phyloP scores from a whole-genome alignment of 2,113 vertebrate genomes.

The Misgurnus mizolepis region DNA sequence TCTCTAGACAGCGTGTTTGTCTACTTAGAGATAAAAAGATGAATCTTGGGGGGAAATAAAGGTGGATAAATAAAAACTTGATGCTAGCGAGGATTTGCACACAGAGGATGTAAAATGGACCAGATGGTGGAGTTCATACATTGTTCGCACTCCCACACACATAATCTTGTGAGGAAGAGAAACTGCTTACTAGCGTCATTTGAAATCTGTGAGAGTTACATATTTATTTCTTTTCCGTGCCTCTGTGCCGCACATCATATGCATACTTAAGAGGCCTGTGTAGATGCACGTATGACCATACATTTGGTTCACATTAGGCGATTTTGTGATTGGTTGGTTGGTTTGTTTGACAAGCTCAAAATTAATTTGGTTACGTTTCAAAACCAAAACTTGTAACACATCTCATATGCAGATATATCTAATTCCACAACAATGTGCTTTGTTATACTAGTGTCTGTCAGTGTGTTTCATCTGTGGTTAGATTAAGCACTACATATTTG shows the following conservation, averaged over 20 bases:
- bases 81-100: not conserved
- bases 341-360: not conserved
- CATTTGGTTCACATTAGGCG: not conserved
- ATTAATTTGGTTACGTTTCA: not conserved
- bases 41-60: slow-evolving; percentile 28
- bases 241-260: slow-evolving; percentile 11
- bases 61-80: slow-evolving; percentile 24
- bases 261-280: not conserved
- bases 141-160: slow-evolving; percentile 56
- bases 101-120: slow-evolving; percentile 37
- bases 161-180: slow-evolving; percentile 17
- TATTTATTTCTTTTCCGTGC: slow-evolving; percentile 20
- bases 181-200: slow-evolving; percentile 34
- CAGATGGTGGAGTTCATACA: slow-evolving; percentile 70
- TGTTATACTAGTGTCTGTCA: not conserved
- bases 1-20: slow-evolving; percentile 10
- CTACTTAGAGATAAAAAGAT: not conserved
- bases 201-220: slow-evolving; percentile 16
- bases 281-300: slow-evolving; percentile 4
- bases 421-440: not conserved
- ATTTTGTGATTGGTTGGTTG: not conserved
- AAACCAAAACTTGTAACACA: not conserved
- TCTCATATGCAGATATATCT: not conserved
- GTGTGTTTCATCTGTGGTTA: not conserved
- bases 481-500: slow-evolving; percentile 16